phyloP scores from a whole-genome alignment of 2,797 vertebrate genomes.

The Tarsius wallacei region DNA sequence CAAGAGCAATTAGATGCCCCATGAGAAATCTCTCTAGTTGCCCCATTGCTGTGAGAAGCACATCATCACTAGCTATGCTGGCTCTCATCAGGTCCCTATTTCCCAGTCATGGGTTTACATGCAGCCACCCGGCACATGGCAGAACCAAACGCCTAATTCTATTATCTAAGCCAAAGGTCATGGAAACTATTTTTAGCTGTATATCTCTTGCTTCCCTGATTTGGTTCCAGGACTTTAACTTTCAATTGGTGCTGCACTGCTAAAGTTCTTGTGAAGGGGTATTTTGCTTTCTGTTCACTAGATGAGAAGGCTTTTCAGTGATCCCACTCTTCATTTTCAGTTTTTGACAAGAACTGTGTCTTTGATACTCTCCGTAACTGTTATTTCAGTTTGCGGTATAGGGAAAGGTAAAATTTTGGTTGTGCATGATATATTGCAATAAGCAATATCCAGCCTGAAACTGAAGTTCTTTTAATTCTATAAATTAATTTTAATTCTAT shows the following conservation, averaged over 20 bases:
- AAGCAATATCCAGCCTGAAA: slow-evolving; percentile 33
- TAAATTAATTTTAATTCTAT: slow-evolving; percentile 22
- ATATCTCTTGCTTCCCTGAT: not conserved
- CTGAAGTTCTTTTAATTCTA: not conserved
- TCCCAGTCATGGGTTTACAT: not conserved
- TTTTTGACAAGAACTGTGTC: slow-evolving; percentile 10
- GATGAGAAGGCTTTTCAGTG: not conserved
- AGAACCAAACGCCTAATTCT: slow-evolving; percentile 18
- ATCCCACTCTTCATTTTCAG: slow-evolving; percentile 28
- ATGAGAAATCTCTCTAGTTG: slow-evolving; percentile 65
- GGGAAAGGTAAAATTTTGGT: not conserved
- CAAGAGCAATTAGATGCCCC: slow-evolving; percentile 40
- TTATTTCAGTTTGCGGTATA: slow-evolving; percentile 14
- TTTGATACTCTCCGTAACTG: not conserved
- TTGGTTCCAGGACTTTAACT: not conserved
- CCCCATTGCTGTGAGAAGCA: not conserved
- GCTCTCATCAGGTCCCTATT: not conserved
- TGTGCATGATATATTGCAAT: not conserved
- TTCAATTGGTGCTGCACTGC: not conserved
- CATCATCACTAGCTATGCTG: not conserved
- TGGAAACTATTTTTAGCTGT: not conserved
- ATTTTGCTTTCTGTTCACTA: slow-evolving; percentile 11
- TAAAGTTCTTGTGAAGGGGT: not conserved
- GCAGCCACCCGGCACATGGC: not conserved
- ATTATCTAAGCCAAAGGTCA: not conserved